A percentile compares a stretch with the other conserved stretches of the same genome.
phyloP scores from a whole-genome alignment of 2,797 vertebrate genomes.

The Dallia pectoralis region DNA sequence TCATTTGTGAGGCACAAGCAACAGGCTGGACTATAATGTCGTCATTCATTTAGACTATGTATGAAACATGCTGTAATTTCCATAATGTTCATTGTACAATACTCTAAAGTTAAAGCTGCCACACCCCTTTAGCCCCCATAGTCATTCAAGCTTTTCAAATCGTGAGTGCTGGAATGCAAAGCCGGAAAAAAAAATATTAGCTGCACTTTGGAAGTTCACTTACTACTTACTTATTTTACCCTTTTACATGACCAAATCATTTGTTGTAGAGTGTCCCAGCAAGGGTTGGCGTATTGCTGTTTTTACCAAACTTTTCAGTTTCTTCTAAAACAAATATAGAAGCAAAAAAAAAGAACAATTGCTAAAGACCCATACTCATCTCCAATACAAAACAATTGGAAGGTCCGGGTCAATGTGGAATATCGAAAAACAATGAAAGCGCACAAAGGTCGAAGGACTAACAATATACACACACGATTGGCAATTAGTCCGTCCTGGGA shows the following conservation, averaged over 20 bases:
- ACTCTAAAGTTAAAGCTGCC: too few species aligned
- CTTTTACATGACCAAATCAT: neutral
- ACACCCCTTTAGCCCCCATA: too few species aligned
- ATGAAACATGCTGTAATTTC: too few species aligned
- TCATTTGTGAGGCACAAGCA: too few species aligned
- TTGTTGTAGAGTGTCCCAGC: neutral
- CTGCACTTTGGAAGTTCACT: too few species aligned
- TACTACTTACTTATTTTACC: neutral
- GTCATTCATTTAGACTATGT: too few species aligned
- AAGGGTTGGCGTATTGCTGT: neutral
- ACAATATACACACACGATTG: neutral
- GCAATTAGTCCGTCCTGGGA: too few species aligned
- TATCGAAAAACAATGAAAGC: neutral
- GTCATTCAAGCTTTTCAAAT: too few species aligned
- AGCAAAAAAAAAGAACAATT: neutral
- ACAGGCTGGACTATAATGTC: too few species aligned
- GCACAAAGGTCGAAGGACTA: neutral
- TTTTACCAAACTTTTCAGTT: neutral
- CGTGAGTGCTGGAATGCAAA: too few species aligned
- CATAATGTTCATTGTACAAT: too few species aligned
- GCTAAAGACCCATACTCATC: neutral
- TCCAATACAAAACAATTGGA: neutral
- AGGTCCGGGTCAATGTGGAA: neutral
- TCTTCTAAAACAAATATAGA: neutral
- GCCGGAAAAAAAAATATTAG: too few species aligned